A percentile compares a stretch with the other conserved stretches of the same genome.
Evolutionary conservation across 92 coral and sea anemone genomes (phyloP).

Genomic region (Zoanthus solanderi): DNA sequence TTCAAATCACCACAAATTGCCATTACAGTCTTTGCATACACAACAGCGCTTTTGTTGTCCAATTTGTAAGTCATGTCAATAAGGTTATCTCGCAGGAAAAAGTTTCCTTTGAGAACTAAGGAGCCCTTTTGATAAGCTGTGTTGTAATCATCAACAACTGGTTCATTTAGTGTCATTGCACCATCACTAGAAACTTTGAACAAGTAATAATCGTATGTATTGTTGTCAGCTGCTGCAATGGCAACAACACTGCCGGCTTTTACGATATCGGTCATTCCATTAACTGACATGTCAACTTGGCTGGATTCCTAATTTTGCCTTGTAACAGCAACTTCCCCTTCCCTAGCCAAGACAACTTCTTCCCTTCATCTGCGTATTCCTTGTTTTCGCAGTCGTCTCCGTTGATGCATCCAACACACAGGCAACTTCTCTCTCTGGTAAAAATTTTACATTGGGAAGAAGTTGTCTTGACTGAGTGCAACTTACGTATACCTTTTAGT

Average conservation of each 20-base stretch:
- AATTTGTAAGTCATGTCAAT: slow-evolving; percentile 16
- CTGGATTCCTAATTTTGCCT: neutral
- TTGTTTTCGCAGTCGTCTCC: neutral
- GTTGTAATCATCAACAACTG: slow-evolving; percentile 10
- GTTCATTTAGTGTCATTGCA: slow-evolving; percentile 4
- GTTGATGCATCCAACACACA: slow-evolving; percentile 4
- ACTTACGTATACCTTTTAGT: slow-evolving; percentile 47
- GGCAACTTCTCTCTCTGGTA: slow-evolving; percentile 20
- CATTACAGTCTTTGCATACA: neutral
- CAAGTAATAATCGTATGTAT: slow-evolving; percentile 22
- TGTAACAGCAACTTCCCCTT: neutral
- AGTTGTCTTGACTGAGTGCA: slow-evolving; percentile 50
- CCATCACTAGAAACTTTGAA: slow-evolving; percentile 38
- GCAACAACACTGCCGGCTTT: slow-evolving; percentile 33
- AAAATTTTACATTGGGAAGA: slow-evolving; percentile 31
- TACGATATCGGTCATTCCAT: neutral
- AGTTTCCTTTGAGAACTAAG: slow-evolving; percentile 2
- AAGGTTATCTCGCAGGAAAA: slow-evolving; percentile 10
- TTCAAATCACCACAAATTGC: slow-evolving; percentile 14
- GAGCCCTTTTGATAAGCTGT: slow-evolving; percentile 13
- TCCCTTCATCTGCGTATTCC: neutral
- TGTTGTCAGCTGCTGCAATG: slow-evolving; percentile 36
- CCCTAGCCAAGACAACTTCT: neutral
- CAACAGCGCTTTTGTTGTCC: neutral
- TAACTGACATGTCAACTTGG: neutral